phyloP scores from a whole-genome alignment of 2,888 invertebrate genomes.

The Chirona hameri region DNA sequence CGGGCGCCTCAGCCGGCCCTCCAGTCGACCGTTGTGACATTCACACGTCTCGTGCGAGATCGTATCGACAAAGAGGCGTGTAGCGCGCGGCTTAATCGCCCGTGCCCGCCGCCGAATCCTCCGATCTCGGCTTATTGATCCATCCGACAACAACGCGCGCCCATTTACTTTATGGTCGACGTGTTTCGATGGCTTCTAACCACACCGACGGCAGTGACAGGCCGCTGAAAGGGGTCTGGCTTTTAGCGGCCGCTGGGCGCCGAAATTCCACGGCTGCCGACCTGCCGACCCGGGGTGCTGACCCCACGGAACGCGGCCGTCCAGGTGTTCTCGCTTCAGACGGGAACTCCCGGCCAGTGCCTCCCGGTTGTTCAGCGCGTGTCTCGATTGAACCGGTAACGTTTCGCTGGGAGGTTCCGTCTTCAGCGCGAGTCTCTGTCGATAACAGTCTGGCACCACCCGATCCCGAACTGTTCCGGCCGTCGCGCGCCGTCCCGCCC shows the following conservation, averaged over 20 bases:
- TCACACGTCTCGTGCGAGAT: background rate
- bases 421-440: no score
- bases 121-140: background rate
- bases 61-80: background rate
- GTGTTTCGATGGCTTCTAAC: background rate
- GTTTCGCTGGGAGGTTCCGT: no score
- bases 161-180: slow-evolving; percentile 1
- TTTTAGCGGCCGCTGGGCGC: background rate
- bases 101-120: background rate
- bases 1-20: no score
- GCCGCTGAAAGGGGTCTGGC: background rate
- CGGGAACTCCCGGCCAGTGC: no score
- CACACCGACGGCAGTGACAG: background rate
- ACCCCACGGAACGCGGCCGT: no score
- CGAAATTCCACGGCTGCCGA: no score
- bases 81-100: background rate
- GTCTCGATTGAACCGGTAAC: no score
- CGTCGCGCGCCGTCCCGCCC: background rate
- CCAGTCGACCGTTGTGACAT: background rate
- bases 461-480: background rate
- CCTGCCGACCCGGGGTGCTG: no score
- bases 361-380: no score
- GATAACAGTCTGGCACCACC: no score
- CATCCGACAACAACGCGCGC: background rate
- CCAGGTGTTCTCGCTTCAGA: no score